Evolutionary conservation across 2,113 vertebrate species (phyloP), one percentile per base, ranked within the genome.

Genomic region (Candoia aspera): DNA sequence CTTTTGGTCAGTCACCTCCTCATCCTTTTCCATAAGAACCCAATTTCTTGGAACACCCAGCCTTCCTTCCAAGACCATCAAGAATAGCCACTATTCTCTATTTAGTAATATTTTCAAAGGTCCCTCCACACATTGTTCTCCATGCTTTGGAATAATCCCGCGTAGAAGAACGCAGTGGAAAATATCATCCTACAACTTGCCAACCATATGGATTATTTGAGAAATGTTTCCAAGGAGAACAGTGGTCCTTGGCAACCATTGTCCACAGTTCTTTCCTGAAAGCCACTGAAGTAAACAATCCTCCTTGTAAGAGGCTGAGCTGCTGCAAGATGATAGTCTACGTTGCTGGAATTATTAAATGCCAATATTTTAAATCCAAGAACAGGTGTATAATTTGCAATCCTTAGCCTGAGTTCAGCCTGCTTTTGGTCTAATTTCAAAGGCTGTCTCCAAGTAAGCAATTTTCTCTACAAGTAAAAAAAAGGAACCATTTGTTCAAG

Each of bases 1-100:
- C 93, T 90, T 92, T 85, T 92, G 49, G 2, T 92, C 91, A 4
- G 23, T 92, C 94, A 89, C 84, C 23, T 92, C 87, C 89, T 89
- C 64, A 24, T 15, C 29, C 17, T 88, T 73, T 91, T 95, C 87
- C 87, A 73, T 93, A 92, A 42, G 79, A 49, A 6, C 68, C 37
- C 68, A 90, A 24, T 33, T 64, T 88, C n/a, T 84, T 90, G n/a
- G 46, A 90, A 57, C 60, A 58, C 26, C 88, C 60, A 42, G 0
- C 54, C 21, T 29, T 1, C 1, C 68, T 94, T 8, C 86, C 59
- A 84, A 60, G 5, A 2, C 49, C 84, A 84, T 88, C 87, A 0
- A 0, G 58, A 33, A 10, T 88, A 84, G 49, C 0, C 73, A 13
- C 85, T 12, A 79, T 59, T 59, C 94, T 91, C 53, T 90, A 73